Evolutionary conservation across 1,140 invertebrate species (phyloP), one percentile per base, ranked within the genome.

Genomic region (Drosophila repletoides): DNA sequence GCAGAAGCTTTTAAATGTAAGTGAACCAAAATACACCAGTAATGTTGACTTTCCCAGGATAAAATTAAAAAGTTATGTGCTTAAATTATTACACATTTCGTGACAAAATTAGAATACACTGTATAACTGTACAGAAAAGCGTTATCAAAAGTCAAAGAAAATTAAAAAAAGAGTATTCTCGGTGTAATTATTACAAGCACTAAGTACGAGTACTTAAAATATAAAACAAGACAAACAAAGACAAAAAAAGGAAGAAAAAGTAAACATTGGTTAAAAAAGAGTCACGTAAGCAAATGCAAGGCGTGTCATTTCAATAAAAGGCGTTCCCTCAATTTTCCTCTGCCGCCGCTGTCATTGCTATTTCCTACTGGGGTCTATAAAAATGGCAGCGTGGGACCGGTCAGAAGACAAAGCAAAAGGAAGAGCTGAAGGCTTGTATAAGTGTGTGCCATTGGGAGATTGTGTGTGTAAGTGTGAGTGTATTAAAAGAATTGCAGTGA

Each of bases 401-500:
- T 22, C 7, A 24, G 24, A 31, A 34, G 41, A 48, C 60, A 66
- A 28, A 29, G 26, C 38, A 14, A 63, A 68, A 33, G 33, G 21
- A 17, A 38, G 56, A 26, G 58, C 33, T 21, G 24, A 29, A n/a
- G 26, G 10, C 7, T 6, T 22, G 24, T 31, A 10, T 29, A 6
- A 24, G 43, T 31, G 19, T 26, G 7, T 60, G 15, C n/a, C n/a
- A n/a, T n/a, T 5, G 33, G 12, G 15, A 12, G 33, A 31, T 38
- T 26, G 41, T 53, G 34, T 49, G 33, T 49, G 40, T 24, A 24
- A 28, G 28, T 45, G 43, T 38, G 48, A 45, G 59, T 60, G 70
- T 75, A 56, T 58, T 86, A 75, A 80, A 84, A 86, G 71, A 84
- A 86, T 80, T 80, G 80, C 80, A 79, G 80, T 41, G 72, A 86